Percentiles rank a stretch among this genome's conserved stretches.
phyloP scores from a whole-genome alignment of 2,113 vertebrate genomes.

The Prionailurus bengalensis region DNA sequence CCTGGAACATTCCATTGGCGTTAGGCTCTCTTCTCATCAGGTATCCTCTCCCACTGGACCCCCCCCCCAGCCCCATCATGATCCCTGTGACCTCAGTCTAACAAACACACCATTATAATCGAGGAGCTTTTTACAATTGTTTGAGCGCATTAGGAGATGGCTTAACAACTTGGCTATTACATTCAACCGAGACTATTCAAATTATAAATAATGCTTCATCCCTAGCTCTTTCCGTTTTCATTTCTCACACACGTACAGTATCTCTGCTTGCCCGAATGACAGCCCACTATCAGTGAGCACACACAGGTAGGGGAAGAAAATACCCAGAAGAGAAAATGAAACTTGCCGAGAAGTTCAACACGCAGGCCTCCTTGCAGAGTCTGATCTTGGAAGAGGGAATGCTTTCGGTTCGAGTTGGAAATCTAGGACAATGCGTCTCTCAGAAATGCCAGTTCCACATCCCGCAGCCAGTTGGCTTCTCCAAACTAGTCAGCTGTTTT shows the following conservation, averaged over 20 bases:
- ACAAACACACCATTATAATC: neutral
- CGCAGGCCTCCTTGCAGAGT: neutral
- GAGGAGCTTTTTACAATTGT: neutral
- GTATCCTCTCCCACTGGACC: neutral
- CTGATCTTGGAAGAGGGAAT: neutral
- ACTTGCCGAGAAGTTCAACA: constrained; percentile 45
- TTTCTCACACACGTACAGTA: neutral
- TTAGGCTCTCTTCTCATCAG: neutral
- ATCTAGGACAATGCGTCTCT: neutral
- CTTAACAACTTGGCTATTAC: constrained; percentile 47
- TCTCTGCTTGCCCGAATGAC: constrained; percentile 58
- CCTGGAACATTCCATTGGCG: neutral
- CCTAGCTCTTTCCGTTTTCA: constrained; percentile 49
- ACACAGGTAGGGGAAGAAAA: constrained; percentile 35
- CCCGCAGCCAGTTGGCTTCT: neutral
- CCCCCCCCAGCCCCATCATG: neutral
- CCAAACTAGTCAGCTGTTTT: neutral
- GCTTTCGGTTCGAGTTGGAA: neutral
- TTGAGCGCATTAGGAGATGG: constrained; percentile 44
- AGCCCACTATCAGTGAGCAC: constrained; percentile 20
- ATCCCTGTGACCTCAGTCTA: neutral
- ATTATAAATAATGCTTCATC: constrained; percentile 52
- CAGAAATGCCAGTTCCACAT: neutral
- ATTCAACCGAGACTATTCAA: constrained; percentile 60
- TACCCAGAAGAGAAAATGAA: constrained; percentile 32